These are phyloP conservation scores for Philhelius pedissequus DNA, from an alignment of 2,888 invertebrate genomes.

Conservation along the genomic window DNA sequence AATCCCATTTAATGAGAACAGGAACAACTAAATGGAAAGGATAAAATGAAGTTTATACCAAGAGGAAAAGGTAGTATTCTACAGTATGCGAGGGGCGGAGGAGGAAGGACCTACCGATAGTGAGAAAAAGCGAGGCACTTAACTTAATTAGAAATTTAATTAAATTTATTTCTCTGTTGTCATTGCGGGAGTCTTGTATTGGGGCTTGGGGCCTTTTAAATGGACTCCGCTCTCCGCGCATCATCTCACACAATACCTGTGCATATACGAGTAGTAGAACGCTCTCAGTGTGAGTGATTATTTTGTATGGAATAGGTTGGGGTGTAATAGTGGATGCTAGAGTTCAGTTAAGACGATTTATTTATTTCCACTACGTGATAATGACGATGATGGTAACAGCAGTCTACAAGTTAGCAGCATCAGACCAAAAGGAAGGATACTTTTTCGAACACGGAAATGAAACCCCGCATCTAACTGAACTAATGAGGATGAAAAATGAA, in stretches of 20 bases:
- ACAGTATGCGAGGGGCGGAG: neutral
- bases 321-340: neutral
- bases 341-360: slow-evolving; percentile 63
- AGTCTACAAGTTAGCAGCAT: neutral
- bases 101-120: neutral
- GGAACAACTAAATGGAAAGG: slow-evolving; percentile 11
- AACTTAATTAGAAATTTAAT: slow-evolving; percentile 65
- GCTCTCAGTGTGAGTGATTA: slow-evolving; percentile 25
- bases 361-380: slow-evolving; percentile 63
- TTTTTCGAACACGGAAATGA: slow-evolving; percentile 53
- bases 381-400: slow-evolving; percentile 33
- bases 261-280: neutral
- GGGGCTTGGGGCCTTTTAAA: slow-evolving; percentile 15
- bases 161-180: slow-evolving; percentile 61
- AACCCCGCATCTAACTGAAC: slow-evolving; percentile 45
- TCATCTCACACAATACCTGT: neutral
- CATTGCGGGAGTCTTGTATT: slow-evolving; percentile 30
- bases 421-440: neutral
- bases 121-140: slow-evolving; percentile 39
- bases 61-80: neutral
- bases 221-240: neutral
- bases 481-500: slow-evolving; percentile 65
- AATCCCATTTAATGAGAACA: slow-evolving; percentile 53
- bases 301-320: neutral
- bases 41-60: neutral